Conservation (phyloP, 2,888 invertebrate genomes). For the Lasioglossum villosulum region DNA sequence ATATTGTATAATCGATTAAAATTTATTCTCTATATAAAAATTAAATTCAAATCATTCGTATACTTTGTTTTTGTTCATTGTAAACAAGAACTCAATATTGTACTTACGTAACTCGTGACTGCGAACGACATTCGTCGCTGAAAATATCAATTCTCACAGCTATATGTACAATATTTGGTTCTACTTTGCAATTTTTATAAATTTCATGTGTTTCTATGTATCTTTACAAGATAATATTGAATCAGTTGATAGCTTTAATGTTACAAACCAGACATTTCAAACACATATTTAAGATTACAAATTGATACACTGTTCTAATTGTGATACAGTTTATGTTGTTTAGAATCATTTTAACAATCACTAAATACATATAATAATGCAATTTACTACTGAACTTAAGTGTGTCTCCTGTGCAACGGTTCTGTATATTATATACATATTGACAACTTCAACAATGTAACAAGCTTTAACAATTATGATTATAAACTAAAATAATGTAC, state of each 20-base stretch:
- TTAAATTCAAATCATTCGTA: conserved; percentile 19
- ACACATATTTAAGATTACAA: conserved; percentile 4
- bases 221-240: neutral
- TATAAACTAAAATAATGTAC: conserved; percentile 59
- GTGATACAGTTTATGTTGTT: neutral
- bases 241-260: neutral
- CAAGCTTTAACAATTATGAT: conserved; percentile 54
- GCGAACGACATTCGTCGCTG: neutral
- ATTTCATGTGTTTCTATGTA: neutral
- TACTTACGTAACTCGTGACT: conserved; percentile 9
- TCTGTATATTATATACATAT: conserved; percentile 64
- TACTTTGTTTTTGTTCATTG: conserved; percentile 15
- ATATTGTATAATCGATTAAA: neutral
- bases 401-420: conserved; percentile 34
- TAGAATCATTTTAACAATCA: conserved; percentile 7
- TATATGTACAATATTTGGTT: conserved; percentile 6
- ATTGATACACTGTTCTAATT: conserved; percentile 8
- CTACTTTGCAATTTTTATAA: neutral
- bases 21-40: neutral
- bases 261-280: neutral
- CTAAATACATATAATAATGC: conserved; percentile 13
- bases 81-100: conserved; percentile 17
- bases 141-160: conserved; percentile 33
- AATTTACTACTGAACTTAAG: conserved; percentile 33
- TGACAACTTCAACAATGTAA: conserved; percentile 61